These are phyloP conservation scores for Oreamnos americanus DNA, from an alignment of 2,113 vertebrate species.

Conservation along the genomic window DNA sequence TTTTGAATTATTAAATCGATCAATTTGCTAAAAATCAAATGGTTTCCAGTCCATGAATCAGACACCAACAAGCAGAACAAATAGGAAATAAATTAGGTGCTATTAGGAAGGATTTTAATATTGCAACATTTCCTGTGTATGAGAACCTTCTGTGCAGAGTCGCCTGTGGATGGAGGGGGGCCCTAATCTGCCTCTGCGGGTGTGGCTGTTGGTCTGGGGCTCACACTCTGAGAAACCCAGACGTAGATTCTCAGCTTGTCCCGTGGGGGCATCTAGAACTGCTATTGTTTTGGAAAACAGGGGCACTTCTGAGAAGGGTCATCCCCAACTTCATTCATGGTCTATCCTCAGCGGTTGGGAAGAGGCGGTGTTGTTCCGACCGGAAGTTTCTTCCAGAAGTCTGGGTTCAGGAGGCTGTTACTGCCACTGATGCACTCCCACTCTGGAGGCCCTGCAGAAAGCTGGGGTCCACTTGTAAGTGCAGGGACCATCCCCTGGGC, in stretches of 20 bases:
- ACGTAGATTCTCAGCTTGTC: not conserved
- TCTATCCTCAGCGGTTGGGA: not conserved
- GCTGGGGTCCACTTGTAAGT: not conserved
- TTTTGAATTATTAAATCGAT: not conserved
- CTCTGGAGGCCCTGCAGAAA: not conserved
- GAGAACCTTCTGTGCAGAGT: not conserved
- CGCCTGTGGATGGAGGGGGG: too few species aligned
- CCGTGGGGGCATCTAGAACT: not conserved
- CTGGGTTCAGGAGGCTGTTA: not conserved
- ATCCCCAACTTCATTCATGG: not conserved
- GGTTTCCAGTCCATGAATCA: slow-evolving; percentile 8
- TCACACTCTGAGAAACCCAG: not conserved
- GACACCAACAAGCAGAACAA: slow-evolving; percentile 18
- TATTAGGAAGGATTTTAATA: not conserved
- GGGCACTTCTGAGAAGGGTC: not conserved
- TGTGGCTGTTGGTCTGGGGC: not conserved
- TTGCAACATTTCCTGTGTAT: not conserved
- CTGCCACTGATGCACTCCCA: not conserved
- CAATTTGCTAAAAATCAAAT: not conserved
- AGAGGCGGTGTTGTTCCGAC: not conserved
- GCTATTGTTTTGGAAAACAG: not conserved
- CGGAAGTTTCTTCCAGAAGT: not conserved
- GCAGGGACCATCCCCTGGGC: not conserved
- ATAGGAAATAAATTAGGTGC: not conserved
- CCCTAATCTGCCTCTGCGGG: not conserved